Percentiles rank a stretch among this genome's conserved stretches.
Evolutionary conservation across 2,797 vertebrate genomes (phyloP).

Genomic region (Arremon aurantiirostris): DNA sequence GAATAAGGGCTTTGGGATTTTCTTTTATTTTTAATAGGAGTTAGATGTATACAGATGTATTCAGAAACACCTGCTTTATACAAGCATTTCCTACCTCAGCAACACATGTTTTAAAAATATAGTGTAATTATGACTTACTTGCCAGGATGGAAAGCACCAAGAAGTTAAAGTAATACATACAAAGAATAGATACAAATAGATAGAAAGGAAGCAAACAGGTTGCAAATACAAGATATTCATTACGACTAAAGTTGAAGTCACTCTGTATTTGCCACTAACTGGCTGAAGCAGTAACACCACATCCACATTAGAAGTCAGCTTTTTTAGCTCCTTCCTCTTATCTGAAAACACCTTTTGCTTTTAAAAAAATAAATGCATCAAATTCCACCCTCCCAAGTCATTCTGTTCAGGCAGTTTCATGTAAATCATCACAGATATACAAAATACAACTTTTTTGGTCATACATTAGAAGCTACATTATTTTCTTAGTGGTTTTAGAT

Average conservation of each 20-base stretch:
- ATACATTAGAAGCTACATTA: background rate
- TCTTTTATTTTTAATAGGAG: background rate
- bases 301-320: background rate
- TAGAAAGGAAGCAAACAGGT: background rate
- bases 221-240: background rate
- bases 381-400: background rate
- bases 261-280: fast-evolving
- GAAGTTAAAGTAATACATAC: background rate
- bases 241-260: background rate
- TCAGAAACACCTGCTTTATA: background rate
- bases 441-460: background rate
- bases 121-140: background rate
- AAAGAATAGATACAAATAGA: background rate
- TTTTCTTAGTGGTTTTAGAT: background rate
- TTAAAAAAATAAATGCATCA: background rate
- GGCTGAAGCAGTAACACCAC: background rate
- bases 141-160: background rate
- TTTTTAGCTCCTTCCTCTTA: background rate
- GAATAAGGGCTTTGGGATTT: background rate
- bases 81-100: background rate
- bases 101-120: background rate
- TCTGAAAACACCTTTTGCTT: background rate
- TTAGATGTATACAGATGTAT: background rate
- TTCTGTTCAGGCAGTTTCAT: background rate
- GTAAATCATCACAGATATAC: background rate